Conservation (phyloP, 1,140 invertebrate species). For the Wasmannia auropunctata region DNA sequence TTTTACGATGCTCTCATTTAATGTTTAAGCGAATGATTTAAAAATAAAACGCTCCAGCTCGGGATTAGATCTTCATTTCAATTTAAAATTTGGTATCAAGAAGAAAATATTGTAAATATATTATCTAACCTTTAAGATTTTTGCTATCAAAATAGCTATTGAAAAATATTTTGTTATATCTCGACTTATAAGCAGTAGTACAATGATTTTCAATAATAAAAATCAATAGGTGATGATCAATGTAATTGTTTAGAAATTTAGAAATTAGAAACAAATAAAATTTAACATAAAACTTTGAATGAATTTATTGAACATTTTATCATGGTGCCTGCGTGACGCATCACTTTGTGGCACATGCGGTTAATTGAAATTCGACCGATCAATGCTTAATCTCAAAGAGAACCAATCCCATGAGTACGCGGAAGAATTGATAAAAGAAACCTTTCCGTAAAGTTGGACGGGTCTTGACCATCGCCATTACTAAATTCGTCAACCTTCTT, state of each 20-base stretch:
- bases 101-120: neutral
- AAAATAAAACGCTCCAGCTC: neutral
- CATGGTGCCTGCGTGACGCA: neutral
- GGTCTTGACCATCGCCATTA: neutral
- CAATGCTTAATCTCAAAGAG: neutral
- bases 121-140: neutral
- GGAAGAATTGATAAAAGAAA: neutral
- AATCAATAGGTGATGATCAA: neutral
- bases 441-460: slow-evolving; percentile 8
- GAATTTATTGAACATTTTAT: neutral
- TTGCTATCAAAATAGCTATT: neutral
- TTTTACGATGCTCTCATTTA: slow-evolving; percentile 6
- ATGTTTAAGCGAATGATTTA: neutral
- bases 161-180: neutral
- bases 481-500: neutral
- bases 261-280: neutral
- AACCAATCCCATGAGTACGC: slow-evolving; percentile 23
- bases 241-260: neutral
- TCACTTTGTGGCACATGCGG: neutral
- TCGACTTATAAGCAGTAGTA: neutral
- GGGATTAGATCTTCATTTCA: neutral
- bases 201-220: neutral
- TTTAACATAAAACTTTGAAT: neutral
- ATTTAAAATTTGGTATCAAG: neutral
- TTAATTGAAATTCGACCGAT: neutral